Base-by-base conservation (phyloP, 2,888 invertebrate genomes). In the Leptinotarsa peninsularis region DNA sequence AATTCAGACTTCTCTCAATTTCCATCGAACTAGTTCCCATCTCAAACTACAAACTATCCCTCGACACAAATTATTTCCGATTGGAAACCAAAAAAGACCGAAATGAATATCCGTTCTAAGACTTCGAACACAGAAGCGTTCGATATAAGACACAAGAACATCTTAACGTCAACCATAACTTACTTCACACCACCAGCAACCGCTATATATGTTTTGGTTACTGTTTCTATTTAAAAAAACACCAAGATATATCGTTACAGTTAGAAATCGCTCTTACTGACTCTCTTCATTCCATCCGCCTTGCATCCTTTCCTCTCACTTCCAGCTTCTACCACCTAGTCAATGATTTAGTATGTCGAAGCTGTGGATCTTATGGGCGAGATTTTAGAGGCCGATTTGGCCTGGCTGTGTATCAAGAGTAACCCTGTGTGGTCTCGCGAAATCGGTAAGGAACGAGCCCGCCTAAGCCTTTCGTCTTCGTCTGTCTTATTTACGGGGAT, bases 141-240 rank as follows among this genome's bases (percentile, higher is more conserved):
- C 76, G 74, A 76, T 76, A 72, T 49, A 74, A 77, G 76, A 78
- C 72, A 76, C 77, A 77, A 76, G 78, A 82, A 81, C 82, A 80
- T 83, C 83, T 83, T 83, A 81, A 83, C 81, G 82, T 81, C 81
- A 80, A 82, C 86, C 83, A 86, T 86, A 86, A 86, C 83, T 86
- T 86, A 86, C 85, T 84, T 83, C 84, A 84, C 83, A 84, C 85
- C 84, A 84, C 82, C 82, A 83, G 83, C 85, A 87, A 88, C 87
- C 87, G 86, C 87, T 88, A 87, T 87, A 88, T 87, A 87, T 87
- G 88, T 88, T 88, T 87, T 85, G 87, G 87, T 87, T 87, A 85
- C 84, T 85, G 83, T 84, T 82, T 83, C 84, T 84, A 84, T 84
- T 83, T 78, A 84, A 85, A 85, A 33, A 86, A 85, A 80, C 81